A percentile compares a stretch with the other conserved stretches of the same genome.
These are phyloP conservation scores for Cheumatopsyche charites DNA, from an alignment of 1,140 invertebrate species.

Conservation along the genomic window DNA sequence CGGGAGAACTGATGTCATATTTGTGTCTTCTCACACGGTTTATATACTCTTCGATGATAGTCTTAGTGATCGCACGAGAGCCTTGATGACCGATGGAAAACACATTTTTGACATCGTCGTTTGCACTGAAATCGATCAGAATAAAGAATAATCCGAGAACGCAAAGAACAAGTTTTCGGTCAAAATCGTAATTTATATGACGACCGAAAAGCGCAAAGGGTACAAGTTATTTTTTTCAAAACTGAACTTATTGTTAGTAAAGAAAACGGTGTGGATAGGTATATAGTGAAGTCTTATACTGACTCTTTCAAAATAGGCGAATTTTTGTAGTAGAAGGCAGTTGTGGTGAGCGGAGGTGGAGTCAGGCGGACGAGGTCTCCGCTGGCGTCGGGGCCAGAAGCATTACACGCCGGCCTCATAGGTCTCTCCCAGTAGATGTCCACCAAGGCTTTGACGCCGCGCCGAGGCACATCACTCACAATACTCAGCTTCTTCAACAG, in stretches of 20 bases:
- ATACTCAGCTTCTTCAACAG: too few species aligned
- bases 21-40: slow-evolving; percentile 1
- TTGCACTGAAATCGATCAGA: slow-evolving; percentile 11
- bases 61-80: background rate
- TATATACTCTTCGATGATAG: background rate
- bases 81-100: background rate
- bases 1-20: background rate
- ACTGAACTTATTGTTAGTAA: too few species aligned
- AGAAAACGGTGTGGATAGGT: too few species aligned
- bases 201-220: too few species aligned
- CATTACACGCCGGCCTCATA: background rate
- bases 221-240: too few species aligned
- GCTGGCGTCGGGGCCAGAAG: background rate
- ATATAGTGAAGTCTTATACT: too few species aligned
- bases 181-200: too few species aligned
- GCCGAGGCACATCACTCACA: background rate
- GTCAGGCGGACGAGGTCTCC: slow-evolving; percentile 1
- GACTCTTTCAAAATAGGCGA: background rate
- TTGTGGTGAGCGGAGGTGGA: background rate
- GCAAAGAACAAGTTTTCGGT: too few species aligned
- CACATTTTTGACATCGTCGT: background rate
- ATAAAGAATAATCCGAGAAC: background rate
- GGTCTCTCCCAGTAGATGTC: slow-evolving; percentile 1
- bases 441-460: background rate
- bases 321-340: too few species aligned